Base-by-base conservation (phyloP, 2,888 invertebrate genomes). In the Agonopterix alstromeriana region DNA sequence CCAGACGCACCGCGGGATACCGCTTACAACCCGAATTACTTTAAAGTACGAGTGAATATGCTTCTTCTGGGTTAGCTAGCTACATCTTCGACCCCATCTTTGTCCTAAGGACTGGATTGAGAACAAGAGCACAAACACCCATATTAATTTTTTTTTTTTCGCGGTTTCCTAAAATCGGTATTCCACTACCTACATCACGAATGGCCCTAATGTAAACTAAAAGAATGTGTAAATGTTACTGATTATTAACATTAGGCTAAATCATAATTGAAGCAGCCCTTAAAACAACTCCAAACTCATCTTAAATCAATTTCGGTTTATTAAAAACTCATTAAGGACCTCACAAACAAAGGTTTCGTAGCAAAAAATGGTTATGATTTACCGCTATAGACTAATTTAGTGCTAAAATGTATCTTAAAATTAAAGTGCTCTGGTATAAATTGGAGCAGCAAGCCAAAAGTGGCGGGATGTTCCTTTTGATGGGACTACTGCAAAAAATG, bases 281-380 rank as follows among this genome's bases (percentile, higher is more conserved):
- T 42, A 27, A 42, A 45, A 42, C 12, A 17, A 36, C 27, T 36
- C n/a, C 4, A 45, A 47, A 46, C 38, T 12, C 43, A 55, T 55
- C 49, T 48, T 46, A 52, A 53, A 53, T 48, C 48, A 46, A 44
- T 46, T 48, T 42, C 12, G 8, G 48, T 43, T 54, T 57, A 67
- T 65, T 67, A 68, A 65, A 65, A 64, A 46, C 56, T 46, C 60
- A 61, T 65, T 58, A 60, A 45, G 9, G 8, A 40, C 42, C 36
- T 49, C 45, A 55, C 56, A 59, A 47, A 43, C 35, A 36, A 43
- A 35, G 27, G 5, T 11, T 35, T 9, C 36, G 17, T 10, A 35
- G 5, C 4, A 38, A 38, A n/a, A 38, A 38, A 38, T n/a, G n/a
- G 10, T 1, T 12, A 44, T 14, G 10, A 35, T 35, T 43, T 42